A percentile compares a stretch with the other conserved stretches of the same genome.
Conservation (phyloP, 2,113 vertebrate species). For the Phalacrocorax pelagicus region DNA sequence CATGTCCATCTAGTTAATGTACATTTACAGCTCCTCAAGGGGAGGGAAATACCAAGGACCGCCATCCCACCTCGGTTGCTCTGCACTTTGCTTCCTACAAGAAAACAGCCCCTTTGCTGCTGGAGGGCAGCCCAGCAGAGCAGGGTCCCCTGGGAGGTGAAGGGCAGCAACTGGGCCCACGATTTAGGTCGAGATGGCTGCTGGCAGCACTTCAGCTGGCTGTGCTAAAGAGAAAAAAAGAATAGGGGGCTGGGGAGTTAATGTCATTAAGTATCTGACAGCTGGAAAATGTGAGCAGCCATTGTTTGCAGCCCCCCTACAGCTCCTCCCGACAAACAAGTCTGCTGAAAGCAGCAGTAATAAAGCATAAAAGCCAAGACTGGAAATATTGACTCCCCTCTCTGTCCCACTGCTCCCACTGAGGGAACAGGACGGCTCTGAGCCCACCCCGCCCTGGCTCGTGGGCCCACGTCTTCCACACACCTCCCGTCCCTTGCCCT, state of each 20-base stretch:
- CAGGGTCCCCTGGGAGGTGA: background rate
- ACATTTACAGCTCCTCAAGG: background rate
- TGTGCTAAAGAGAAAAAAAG: background rate
- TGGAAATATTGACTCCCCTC: background rate
- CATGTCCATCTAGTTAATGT: background rate
- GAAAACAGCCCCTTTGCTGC: background rate
- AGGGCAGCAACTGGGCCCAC: background rate
- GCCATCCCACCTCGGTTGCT: background rate
- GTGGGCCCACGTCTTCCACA: fast-evolving
- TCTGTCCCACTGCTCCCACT: background rate
- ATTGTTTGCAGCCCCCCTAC: constrained; percentile 1
- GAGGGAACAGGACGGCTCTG: background rate
- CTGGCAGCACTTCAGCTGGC: background rate
- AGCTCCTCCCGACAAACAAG: background rate
- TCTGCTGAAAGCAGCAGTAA: background rate
- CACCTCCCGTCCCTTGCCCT: fast-evolving
- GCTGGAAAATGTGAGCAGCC: constrained; percentile 50
- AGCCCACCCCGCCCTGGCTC: background rate
- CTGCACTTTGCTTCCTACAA: background rate
- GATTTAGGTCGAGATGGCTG: background rate
- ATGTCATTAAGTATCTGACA: constrained; percentile 5
- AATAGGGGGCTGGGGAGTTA: background rate
- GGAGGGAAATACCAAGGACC: background rate
- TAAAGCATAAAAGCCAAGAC: background rate
- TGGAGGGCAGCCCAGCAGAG: background rate